phyloP scores from a whole-genome alignment of 2,888 invertebrate genomes.

The Habroteleia sp. region DNA sequence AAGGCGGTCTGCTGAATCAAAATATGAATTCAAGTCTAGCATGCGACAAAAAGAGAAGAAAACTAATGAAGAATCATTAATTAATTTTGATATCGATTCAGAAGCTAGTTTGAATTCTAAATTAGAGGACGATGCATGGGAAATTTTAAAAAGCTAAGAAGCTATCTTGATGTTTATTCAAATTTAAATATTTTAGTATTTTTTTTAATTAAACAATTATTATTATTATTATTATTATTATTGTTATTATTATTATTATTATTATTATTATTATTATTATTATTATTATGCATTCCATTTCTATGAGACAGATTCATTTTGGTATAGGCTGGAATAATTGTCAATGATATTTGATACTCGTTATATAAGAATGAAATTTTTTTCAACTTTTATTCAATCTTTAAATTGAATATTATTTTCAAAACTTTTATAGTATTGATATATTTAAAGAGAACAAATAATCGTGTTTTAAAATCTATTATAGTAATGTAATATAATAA shows the following conservation, averaged over 20 bases:
- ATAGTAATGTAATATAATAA: slow-evolving; percentile 23
- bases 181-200: slow-evolving; percentile 15
- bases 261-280: no score
- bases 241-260: no score
- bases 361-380: slow-evolving; percentile 1
- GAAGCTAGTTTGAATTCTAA: slow-evolving; percentile 74
- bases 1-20: slow-evolving; percentile 59
- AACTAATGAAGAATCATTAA: slow-evolving; percentile 72
- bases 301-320: not conserved
- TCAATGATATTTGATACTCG: slow-evolving; percentile 20
- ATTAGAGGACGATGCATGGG: slow-evolving; percentile 79
- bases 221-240: no score
- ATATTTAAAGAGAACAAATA: not conserved
- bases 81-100: slow-evolving; percentile 74
- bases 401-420: not conserved
- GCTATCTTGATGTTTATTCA: slow-evolving; percentile 2
- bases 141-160: slow-evolving; percentile 77
- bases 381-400: slow-evolving; percentile 4
- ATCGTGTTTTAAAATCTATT: slow-evolving; percentile 18
- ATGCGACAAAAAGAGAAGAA: slow-evolving; percentile 65
- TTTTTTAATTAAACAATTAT: slow-evolving; percentile 8
- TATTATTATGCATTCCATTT: slow-evolving; percentile 8
- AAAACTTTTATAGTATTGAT: not conserved
- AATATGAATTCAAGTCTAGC: slow-evolving; percentile 65
- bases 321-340: not conserved